Evolutionary conservation across 2,888 invertebrate species (phyloP).

Genomic region (Abrostola triplasia): DNA sequence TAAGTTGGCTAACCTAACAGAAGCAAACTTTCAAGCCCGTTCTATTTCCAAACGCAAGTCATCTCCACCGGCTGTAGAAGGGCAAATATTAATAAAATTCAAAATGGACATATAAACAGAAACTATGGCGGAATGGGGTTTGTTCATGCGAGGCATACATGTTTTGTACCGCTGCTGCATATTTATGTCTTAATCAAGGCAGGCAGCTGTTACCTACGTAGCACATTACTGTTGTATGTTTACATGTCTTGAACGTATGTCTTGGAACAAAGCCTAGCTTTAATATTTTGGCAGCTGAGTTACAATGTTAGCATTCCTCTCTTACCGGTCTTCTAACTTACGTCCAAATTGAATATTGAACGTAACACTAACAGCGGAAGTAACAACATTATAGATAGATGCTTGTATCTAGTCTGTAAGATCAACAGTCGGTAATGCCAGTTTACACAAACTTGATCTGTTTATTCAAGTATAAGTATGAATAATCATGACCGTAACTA

Average conservation of each 20-base stretch:
- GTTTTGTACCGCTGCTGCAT: constrained; percentile 69
- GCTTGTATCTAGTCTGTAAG: constrained; percentile 29
- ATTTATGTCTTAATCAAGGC: constrained; percentile 74
- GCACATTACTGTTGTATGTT: constrained; percentile 64
- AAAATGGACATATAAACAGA: constrained; percentile 55
- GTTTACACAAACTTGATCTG: constrained; percentile 47
- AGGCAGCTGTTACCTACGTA: constrained; percentile 68
- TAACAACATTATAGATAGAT: constrained; percentile 16
- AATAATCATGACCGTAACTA: constrained; percentile 44
- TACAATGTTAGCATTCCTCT: constrained; percentile 48
- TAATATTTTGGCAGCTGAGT: constrained; percentile 63
- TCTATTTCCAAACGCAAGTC: constrained; percentile 24
- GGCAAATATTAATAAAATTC: constrained; percentile 63
- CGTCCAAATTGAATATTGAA: constrained; percentile 20
- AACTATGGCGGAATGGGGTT: constrained; percentile 58
- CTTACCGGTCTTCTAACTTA: constrained; percentile 1
- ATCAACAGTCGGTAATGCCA: constrained; percentile 39
- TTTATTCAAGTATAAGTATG: constrained; percentile 49
- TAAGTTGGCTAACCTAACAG: constrained; percentile 33
- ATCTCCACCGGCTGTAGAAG: constrained; percentile 22
- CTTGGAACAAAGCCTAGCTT: constrained; percentile 66
- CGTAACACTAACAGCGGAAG: constrained; percentile 12
- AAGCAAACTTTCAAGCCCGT: constrained; percentile 20
- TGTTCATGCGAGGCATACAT: constrained; percentile 56
- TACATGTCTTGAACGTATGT: constrained; percentile 63